phyloP scores from a whole-genome alignment of 2,797 vertebrate species.

The Sandelia bainsii region DNA sequence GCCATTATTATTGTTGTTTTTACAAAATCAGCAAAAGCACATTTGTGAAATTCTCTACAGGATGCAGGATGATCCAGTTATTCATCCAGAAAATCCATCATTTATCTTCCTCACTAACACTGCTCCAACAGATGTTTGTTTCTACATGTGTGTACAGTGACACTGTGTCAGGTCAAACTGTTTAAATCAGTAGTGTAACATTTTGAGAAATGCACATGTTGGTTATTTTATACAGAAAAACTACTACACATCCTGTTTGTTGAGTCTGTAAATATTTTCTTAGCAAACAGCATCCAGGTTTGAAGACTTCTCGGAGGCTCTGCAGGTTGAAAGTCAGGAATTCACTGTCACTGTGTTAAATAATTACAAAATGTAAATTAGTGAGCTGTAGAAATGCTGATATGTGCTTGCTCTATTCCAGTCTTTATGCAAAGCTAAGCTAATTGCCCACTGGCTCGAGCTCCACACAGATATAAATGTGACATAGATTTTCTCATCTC shows the following conservation, averaged over 20 bases:
- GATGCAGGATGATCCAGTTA: conserved; percentile 7
- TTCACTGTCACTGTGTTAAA: background rate
- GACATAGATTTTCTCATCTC: background rate
- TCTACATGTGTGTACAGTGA: background rate
- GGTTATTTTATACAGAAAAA: too few relatives aligned
- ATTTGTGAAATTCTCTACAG: background rate
- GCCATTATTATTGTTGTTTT: conserved; percentile 12
- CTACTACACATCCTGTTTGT: background rate
- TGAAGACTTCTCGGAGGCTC: background rate
- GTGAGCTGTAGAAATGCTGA: background rate
- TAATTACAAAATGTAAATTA: background rate
- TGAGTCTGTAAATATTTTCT: background rate
- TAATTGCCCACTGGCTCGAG: background rate
- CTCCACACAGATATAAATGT: too few relatives aligned
- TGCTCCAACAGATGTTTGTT: background rate
- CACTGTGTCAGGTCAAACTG: background rate
- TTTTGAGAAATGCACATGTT: background rate
- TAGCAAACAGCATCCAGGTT: too few relatives aligned
- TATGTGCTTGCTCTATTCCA: too few relatives aligned
- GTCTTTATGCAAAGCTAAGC: too few relatives aligned
- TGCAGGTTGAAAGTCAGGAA: background rate
- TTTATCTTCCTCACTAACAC: background rate
- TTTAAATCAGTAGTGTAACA: too few relatives aligned
- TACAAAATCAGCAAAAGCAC: conserved; percentile 8
- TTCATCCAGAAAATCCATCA: background rate